Evolutionary conservation across 1,140 invertebrate genomes (phyloP), one percentile per base, ranked within the genome.

Genomic region (Philotrypesis tridentata): DNA sequence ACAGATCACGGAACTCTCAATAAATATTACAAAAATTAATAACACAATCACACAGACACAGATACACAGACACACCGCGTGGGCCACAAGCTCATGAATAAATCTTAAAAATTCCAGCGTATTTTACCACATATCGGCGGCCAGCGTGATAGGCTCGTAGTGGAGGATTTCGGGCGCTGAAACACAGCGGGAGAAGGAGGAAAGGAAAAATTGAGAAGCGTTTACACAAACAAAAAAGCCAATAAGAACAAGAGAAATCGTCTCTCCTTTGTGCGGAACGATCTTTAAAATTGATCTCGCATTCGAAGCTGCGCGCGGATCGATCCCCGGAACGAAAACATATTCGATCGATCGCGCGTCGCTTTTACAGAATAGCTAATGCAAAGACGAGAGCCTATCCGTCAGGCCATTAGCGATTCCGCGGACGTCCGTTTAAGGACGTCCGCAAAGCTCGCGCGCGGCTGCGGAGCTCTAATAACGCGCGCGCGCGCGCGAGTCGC

Each of bases 121-220:
- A 67, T 67, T 68, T 92, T 89, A 95, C 95, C 95, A 96, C 93
- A 96, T 95, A 83, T 96, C 95, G 14, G 95, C 94, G 23, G 94
- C 92, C 40, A 95, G 89, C 55, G 93, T 94, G 75, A 96, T 94
- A 3, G 95, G 94, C 79, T 96, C 95, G 86, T 95, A 95, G 85
- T 95, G 94, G 1, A 96, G 89, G 71, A 96, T 95, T 90, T 96
- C 95, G n/a, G 95, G 95, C 60, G 95, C 95, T 96, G 91, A 74
- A 93, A 93, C 78, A 85, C n/a, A n/a, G n/a, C n/a, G n/a, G n/a
- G 85, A 89, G 85, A 86, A 83, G 68, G 84, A 80, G 68, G 63
- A 73, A 72, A 72, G 23, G 5, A 43, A 37, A 72, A 72, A 1
- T 33, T n/a, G n/a, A n/a, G n/a, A n/a, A n/a, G n/a, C n/a, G n/a